Evolutionary conservation across 2,797 vertebrate genomes (phyloP), one percentile per base, ranked within the genome.

Genomic region (Lepilemur septentrionalis): DNA sequence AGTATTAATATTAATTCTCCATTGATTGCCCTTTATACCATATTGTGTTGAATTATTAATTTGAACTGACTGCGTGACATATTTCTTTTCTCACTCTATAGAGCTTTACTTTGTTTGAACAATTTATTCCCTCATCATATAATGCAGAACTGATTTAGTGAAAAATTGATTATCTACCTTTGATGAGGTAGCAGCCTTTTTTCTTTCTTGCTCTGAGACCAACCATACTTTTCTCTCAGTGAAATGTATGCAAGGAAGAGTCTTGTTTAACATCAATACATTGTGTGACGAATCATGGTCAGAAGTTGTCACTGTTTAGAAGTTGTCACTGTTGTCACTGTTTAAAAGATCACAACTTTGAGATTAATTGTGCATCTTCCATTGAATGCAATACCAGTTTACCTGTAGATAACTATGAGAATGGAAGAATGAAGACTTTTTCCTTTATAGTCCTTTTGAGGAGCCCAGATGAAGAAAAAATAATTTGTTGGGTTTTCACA

Each of bases 21-120:
- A 81, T 57, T 91, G 38, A 90, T 93, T 96, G 70, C 78, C 61
- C 73, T 98, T 97, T 95, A 79, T 59, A 61, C 23, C 61, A 79
- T 35, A 93, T 55, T 76, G 73, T 97, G 41, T 22, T 95, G 69
- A 97, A 91, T 98, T 97, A 97, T 83, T 96, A 70, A 91, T 67
- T 97, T 32, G 28, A 89, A 78, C 11, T 80, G 52, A 84, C 55
- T 76, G 20, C 90, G 17, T 97, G 70, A 85, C 46, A 30, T 86
- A 63, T 95, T 97, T 97, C 81, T 93, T 94, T 93, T 32, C 57
- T 96, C 83, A 97, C 18, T 83, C 50, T 76, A 13, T 41, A 87
- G 63, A 96, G 55, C 38, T 65, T 96, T 69, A 84, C 41, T 93
- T 96, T 96, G 70, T 93, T 93, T 91, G 83, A 78, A 95, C 41